phyloP scores from a whole-genome alignment of 2,113 vertebrate genomes.

The Peromyscus maniculatus region DNA sequence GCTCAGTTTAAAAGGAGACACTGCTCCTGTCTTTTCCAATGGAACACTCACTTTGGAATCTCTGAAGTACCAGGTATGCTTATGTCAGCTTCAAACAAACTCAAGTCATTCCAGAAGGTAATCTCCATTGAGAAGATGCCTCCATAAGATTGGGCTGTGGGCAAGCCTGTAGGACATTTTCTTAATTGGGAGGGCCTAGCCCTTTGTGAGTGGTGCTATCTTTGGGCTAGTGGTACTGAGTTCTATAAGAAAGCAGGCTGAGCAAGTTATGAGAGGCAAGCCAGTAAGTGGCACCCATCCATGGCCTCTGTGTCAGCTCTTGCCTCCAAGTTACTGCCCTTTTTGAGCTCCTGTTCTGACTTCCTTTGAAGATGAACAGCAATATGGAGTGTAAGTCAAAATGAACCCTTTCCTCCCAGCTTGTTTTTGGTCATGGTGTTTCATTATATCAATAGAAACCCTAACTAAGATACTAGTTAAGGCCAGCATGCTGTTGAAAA shows the following conservation, averaged over 20 bases:
- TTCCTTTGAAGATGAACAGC: not conserved
- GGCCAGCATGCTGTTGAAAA: not conserved
- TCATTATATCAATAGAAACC: not conserved
- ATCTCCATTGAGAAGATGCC: not conserved
- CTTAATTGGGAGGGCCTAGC: not conserved
- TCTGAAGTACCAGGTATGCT: not conserved
- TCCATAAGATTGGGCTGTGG: not conserved
- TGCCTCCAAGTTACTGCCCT: not conserved
- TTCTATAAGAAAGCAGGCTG: not conserved
- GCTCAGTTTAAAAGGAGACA: not conserved
- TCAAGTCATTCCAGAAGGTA: not conserved
- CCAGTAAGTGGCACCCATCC: not conserved
- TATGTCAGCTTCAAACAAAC: not conserved
- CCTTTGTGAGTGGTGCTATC: not conserved
- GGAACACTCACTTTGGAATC: not conserved
- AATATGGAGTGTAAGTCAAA: not conserved
- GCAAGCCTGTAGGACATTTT: not conserved
- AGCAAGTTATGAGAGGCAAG: not conserved
- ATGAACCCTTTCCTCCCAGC: not conserved
- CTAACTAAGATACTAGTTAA: not conserved
- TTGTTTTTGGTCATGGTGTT: not conserved
- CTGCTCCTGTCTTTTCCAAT: not conserved
- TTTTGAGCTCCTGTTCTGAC: not conserved
- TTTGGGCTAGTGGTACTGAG: not conserved
- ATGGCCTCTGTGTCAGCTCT: not conserved